Base-by-base conservation (phyloP, 2,797 vertebrate species). In the Centroberyx gerrardi region DNA sequence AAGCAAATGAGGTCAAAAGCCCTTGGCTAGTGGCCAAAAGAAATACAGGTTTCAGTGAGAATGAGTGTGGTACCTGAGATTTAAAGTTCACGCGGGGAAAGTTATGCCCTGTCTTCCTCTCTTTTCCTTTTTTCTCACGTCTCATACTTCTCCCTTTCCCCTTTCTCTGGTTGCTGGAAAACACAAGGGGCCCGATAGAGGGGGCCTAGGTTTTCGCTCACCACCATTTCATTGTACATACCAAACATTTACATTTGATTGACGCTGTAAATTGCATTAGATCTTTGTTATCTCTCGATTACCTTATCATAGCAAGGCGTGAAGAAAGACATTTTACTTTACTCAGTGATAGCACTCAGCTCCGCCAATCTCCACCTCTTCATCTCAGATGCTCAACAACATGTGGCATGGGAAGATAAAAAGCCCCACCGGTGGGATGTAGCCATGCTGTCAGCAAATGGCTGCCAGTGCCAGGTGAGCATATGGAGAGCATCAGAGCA, bases 401-500 rank as follows among this genome's bases (percentile, higher is more conserved):
- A 69, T 76, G 86, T 73, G 76, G 70, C 64, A 53, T 3, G 4
- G 54, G 69, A 72, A 81, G 89, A 92, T 90, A 83, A 87, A 78
- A 71, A 73, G 76, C 60, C 52, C 67, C 36, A 0, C 62, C 22
- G 75, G 67, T 40, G 70, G 68, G 61, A 85, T 75, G 81, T 72
- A 63, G 82, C 84, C 5, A 48, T 60, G 68, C 66, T 81, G 80
- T 87, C 82, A 78, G 82, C 59, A 51, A 73, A 81, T 46, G 62
- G 69, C 70, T 44, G 83, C 68, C 54, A 0, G 73, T 66, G 74
- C 90, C 88, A 89, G 89, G 84, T 90, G 86, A 90, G 81, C 91
- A 87, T 89, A 82, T 87, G 88, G 90, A 70, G 86, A 84, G 83
- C 81, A 88, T 91, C 90, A 90, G 82, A 83, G 83, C 84, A 48